A percentile compares a stretch with the other conserved stretches of the same genome.
These are phyloP conservation scores for Paguma larvata DNA, from an alignment of 2,797 vertebrate species.

Conservation along the genomic window DNA sequence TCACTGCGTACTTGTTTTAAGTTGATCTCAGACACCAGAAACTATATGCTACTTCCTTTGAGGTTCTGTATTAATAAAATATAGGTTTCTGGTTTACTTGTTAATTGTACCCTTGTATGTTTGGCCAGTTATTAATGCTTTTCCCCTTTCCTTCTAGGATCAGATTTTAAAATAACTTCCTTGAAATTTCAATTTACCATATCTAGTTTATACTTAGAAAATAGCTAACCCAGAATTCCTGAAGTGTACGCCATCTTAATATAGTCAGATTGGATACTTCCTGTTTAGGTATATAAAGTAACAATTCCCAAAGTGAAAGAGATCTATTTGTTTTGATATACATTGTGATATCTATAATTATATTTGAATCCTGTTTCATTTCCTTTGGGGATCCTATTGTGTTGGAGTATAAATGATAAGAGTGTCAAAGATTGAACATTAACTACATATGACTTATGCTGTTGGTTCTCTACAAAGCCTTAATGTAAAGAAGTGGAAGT, in stretches of 20 bases:
- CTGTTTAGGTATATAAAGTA: slow-evolving; percentile 21
- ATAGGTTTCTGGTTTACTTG: slow-evolving; percentile 41
- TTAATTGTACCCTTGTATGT: neutral
- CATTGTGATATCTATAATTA: slow-evolving; percentile 10
- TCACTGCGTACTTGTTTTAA: slow-evolving; percentile 20
- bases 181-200: slow-evolving; percentile 30
- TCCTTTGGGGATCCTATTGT: slow-evolving; percentile 39
- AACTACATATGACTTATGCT: neutral
- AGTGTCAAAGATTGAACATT: neutral
- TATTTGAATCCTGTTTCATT: slow-evolving; percentile 54
- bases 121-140: slow-evolving; percentile 47
- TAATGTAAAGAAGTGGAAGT: slow-evolving; percentile 36
- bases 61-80: slow-evolving; percentile 19
- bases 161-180: slow-evolving; percentile 21
- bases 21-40: slow-evolving; percentile 46
- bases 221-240: slow-evolving; percentile 52
- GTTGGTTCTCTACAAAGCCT: neutral
- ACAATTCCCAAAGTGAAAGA: slow-evolving; percentile 34
- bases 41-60: neutral
- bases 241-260: neutral
- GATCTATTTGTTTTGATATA: slow-evolving; percentile 41
- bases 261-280: neutral
- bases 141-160: slow-evolving; percentile 21
- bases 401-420: slow-evolving; percentile 44
- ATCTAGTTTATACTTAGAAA: slow-evolving; percentile 52